Evolutionary conservation across 2,113 vertebrate genomes (phyloP).

Genomic region (Zosterops pallidus): DNA sequence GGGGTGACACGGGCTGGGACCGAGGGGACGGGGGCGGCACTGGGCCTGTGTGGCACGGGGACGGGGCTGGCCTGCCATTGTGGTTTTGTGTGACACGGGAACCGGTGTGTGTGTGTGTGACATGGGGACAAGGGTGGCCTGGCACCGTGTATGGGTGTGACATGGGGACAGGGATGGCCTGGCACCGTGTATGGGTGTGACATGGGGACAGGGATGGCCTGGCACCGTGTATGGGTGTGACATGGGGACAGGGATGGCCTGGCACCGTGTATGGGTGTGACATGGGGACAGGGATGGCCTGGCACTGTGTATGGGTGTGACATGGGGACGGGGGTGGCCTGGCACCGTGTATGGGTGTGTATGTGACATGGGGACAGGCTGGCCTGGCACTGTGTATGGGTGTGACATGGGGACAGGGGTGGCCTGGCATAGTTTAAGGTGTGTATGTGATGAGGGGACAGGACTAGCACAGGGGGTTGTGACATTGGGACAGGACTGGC

Average conservation of each 20-base stretch:
- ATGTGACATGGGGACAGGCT: background rate
- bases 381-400: background rate
- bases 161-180: background rate
- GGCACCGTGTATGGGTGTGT: too few species aligned
- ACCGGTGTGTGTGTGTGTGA: background rate
- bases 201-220: background rate
- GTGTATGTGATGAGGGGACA: rapidly evolving
- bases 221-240: background rate
- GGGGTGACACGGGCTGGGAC: background rate
- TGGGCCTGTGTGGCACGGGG: background rate
- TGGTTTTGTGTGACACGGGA: background rate
- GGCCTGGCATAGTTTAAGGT: background rate
- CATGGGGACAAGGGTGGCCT: background rate
- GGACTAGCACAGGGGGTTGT: background rate
- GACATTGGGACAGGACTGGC: background rate
- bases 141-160: background rate
- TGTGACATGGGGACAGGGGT: background rate
- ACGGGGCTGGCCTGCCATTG: background rate
- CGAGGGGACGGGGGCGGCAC: rapidly evolving
- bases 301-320: background rate
- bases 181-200: background rate
- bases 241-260: background rate
- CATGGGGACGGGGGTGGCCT: background rate
- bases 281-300: background rate
- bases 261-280: background rate